phyloP scores from a whole-genome alignment of 2,888 invertebrate genomes.

The Heteromurus nitidus region DNA sequence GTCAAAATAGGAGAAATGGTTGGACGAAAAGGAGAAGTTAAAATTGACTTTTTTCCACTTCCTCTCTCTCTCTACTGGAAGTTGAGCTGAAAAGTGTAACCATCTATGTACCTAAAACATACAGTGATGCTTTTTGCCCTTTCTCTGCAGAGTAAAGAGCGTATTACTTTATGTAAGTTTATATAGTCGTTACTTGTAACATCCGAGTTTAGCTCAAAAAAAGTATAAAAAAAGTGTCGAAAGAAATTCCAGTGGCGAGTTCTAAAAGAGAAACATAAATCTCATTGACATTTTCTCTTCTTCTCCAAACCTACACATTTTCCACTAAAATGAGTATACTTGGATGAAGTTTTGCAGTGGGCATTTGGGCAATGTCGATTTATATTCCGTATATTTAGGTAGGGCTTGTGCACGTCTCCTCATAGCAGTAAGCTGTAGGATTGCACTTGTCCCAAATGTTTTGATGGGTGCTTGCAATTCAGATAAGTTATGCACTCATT shows the following conservation, averaged over 20 bases:
- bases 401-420: background rate
- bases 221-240: conserved; percentile 28
- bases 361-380: background rate
- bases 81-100: background rate
- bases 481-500: conserved; percentile 40
- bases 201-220: background rate
- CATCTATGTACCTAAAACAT: background rate
- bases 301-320: conserved; percentile 12
- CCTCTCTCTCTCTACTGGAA: background rate
- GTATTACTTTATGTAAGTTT: too few relatives aligned
- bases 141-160: too few relatives aligned
- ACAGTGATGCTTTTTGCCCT: too few relatives aligned
- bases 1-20: conserved; percentile 3
- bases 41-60: conserved; percentile 14
- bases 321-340: background rate
- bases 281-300: conserved; percentile 39
- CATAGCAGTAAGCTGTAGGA: too few relatives aligned
- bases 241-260: conserved; percentile 42
- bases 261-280: conserved; percentile 43
- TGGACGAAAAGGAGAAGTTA: conserved; percentile 15
- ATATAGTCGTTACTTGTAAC: too few relatives aligned
- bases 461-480: conserved; percentile 26
- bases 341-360: background rate
- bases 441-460: conserved; percentile 20
- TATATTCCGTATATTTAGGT: too few relatives aligned